Evolutionary conservation across 1,140 invertebrate species (phyloP).

Genomic region (Tetragonula clypearis): DNA sequence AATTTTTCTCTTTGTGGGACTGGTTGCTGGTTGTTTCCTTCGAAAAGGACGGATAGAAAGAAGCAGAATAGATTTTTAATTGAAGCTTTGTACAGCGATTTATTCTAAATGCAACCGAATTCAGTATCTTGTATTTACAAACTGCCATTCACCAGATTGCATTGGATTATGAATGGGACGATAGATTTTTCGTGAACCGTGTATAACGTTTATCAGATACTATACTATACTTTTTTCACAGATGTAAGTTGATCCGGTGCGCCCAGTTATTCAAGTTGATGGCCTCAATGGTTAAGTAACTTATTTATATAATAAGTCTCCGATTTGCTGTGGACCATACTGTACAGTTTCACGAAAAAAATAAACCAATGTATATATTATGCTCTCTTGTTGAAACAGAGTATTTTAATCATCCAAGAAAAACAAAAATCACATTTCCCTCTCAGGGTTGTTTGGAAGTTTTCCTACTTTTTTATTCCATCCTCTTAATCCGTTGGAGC

Average conservation of each 20-base stretch:
- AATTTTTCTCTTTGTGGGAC: conserved; percentile 46
- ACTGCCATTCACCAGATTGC: conserved; percentile 46
- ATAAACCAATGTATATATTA: conserved; percentile 48
- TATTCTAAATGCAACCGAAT: conserved; percentile 7
- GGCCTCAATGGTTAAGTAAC: conserved; percentile 50
- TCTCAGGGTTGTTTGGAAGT: not conserved
- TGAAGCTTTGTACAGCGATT: conserved; percentile 16
- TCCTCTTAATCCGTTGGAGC: not conserved
- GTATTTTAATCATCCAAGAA: not conserved
- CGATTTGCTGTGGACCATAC: conserved; percentile 56
- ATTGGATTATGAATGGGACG: conserved; percentile 28
- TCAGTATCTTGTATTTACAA: not conserved
- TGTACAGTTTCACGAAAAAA: conserved; percentile 60
- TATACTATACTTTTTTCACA: conserved; percentile 15
- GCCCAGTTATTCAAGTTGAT: conserved; percentile 32
- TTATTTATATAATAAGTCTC: conserved; percentile 47
- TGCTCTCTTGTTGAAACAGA: no score
- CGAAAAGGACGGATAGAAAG: not conserved
- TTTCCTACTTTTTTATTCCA: not conserved
- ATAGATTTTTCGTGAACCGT: not conserved
- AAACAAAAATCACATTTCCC: not conserved
- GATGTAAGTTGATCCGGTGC: conserved; percentile 38
- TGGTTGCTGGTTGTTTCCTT: conserved; percentile 8
- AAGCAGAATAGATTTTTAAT: conserved; percentile 10
- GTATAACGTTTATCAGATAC: conserved; percentile 31